Conservation (phyloP, 1,140 invertebrate species). For the Lanistes nyassanus region DNA sequence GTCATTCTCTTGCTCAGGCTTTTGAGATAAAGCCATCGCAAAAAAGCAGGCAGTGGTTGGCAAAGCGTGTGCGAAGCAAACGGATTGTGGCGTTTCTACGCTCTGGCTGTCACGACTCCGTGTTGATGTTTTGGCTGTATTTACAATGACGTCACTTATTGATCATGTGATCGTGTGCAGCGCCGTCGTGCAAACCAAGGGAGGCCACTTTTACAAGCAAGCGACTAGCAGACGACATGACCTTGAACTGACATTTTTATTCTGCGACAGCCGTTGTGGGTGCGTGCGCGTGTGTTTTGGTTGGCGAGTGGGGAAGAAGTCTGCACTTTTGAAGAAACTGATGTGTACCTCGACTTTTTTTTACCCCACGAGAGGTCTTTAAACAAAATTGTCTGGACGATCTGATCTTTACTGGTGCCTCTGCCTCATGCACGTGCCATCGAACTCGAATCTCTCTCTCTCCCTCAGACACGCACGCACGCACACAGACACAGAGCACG, state of each 20-base stretch:
- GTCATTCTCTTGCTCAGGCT: slow-evolving; percentile 3
- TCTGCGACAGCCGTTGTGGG: not conserved
- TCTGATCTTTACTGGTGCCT: not conserved
- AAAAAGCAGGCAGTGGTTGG: slow-evolving; percentile 2
- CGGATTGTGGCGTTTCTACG: not conserved
- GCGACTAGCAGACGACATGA: not conserved
- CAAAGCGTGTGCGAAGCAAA: not conserved
- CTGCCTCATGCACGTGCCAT: not conserved
- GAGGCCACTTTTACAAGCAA: too few relatives aligned
- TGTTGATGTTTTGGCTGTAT: slow-evolving; percentile 15
- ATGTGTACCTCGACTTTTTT: not conserved
- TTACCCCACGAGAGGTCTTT: too few relatives aligned
- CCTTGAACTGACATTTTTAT: not conserved
- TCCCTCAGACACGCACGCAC: not conserved
- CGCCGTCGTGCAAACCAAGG: not conserved
- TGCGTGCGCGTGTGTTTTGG: slow-evolving; percentile 1
- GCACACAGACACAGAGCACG: slow-evolving; percentile 9
- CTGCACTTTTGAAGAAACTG: not conserved
- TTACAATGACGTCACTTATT: slow-evolving; percentile 9
- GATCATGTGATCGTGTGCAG: slow-evolving; percentile 7
- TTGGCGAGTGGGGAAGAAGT: not conserved
- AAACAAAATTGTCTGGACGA: not conserved
- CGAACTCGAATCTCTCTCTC: not conserved
- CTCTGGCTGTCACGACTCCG: not conserved
- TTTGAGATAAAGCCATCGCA: slow-evolving; percentile 7